phyloP scores from a whole-genome alignment of 2,888 invertebrate genomes.

The Coelopa pilipes region DNA sequence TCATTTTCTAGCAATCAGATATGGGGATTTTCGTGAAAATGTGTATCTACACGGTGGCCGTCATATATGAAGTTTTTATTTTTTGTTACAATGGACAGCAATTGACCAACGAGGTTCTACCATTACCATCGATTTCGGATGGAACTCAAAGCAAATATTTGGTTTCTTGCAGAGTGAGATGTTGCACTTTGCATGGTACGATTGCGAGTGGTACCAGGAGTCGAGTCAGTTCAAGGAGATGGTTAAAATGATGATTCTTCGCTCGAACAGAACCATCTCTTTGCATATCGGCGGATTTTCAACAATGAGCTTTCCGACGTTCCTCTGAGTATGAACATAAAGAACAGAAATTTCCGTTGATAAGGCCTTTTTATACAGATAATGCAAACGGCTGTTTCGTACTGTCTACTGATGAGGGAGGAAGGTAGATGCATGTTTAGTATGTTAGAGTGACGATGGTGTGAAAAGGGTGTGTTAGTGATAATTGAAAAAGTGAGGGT shows the following conservation, averaged over 20 bases:
- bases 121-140: too few species aligned
- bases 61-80: constrained; percentile 43
- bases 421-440: constrained; percentile 23
- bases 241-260: constrained; percentile 56
- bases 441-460: not conserved
- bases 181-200: constrained; percentile 53
- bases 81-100: constrained; percentile 48
- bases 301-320: constrained; percentile 54
- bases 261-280: constrained; percentile 48
- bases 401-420: constrained; percentile 54
- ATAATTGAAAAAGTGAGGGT: not conserved
- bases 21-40: constrained; percentile 38
- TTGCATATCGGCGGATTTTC: constrained; percentile 57
- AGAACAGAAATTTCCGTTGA: not conserved
- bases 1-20: constrained; percentile 34
- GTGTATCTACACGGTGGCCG: constrained; percentile 42
- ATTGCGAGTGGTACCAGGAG: constrained; percentile 58
- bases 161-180: constrained; percentile 52
- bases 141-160: not conserved
- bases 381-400: constrained; percentile 56
- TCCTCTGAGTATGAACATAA: constrained; percentile 50
- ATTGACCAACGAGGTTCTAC: constrained; percentile 44
- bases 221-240: constrained; percentile 52
- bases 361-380: constrained; percentile 47
- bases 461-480: not conserved